Evolutionary conservation across 2,888 invertebrate species (phyloP).

Genomic region (Pandemis cinnamomeana): DNA sequence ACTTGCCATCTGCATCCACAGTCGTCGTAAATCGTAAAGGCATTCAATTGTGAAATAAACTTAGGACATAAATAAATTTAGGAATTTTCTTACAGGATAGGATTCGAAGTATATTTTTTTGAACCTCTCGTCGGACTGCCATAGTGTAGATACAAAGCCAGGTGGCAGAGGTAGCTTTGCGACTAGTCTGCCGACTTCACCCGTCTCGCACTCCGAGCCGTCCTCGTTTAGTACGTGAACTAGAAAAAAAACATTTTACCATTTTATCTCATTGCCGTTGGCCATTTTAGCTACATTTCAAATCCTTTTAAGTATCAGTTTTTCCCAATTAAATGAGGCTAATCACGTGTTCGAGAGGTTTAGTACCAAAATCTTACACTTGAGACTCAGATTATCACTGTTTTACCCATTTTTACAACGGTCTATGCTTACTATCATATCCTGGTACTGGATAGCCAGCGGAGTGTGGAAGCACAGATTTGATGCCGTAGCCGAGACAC

Average conservation of each 20-base stretch:
- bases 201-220: constrained; percentile 87
- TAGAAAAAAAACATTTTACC: constrained; percentile 45
- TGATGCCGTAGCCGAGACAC: constrained; percentile 90
- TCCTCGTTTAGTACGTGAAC: constrained; percentile 81
- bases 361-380: too few species aligned
- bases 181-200: constrained; percentile 93
- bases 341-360: too few species aligned
- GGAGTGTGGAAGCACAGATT: constrained; percentile 88
- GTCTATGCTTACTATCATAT: constrained; percentile 87
- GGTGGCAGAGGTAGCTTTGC: constrained; percentile 95
- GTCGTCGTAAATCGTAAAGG: too few species aligned
- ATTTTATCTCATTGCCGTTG: too few species aligned
- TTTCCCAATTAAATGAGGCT: too few species aligned
- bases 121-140: constrained; percentile 91
- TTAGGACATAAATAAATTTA: neutral
- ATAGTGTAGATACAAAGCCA: constrained; percentile 93
- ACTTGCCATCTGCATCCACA: too few species aligned
- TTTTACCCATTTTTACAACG: neutral
- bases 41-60: neutral
- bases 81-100: constrained; percentile 88
- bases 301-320: too few species aligned
- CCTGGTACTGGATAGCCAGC: constrained; percentile 96
- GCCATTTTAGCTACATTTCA: too few species aligned
- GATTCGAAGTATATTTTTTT: constrained; percentile 92
- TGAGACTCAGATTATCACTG: neutral